These are phyloP conservation scores for Polyommatus iphigenia DNA, from an alignment of 2,888 invertebrate genomes.

Conservation along the genomic window DNA sequence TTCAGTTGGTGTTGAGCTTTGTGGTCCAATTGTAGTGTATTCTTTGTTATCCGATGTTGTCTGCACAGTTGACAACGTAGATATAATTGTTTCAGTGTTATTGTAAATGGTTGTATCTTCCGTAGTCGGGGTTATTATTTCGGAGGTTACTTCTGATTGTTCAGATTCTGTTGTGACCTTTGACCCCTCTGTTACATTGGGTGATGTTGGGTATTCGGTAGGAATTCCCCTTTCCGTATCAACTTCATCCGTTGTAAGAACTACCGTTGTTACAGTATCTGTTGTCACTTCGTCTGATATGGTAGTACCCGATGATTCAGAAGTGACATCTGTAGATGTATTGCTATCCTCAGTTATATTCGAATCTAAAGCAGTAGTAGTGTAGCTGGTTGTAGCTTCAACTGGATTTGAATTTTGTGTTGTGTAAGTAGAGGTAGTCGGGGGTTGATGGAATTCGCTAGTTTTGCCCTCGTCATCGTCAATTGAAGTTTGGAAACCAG, in stretches of 20 bases:
- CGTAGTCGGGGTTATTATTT: background rate
- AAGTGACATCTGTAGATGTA: background rate
- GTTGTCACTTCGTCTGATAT: background rate
- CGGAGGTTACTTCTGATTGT: background rate
- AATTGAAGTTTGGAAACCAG: background rate
- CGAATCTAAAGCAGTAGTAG: slow-evolving; percentile 33
- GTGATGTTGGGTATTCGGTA: background rate
- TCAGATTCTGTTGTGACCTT: background rate
- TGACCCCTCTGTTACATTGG: background rate
- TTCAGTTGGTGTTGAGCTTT: background rate
- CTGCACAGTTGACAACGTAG: background rate
- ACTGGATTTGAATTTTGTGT: background rate
- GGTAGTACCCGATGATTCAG: background rate
- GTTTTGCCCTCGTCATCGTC: slow-evolving; percentile 28
- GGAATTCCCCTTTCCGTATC: background rate
- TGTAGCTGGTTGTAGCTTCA: background rate
- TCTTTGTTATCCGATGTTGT: background rate
- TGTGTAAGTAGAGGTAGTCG: background rate
- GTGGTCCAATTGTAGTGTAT: slow-evolving; percentile 27
- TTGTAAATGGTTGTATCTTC: background rate
- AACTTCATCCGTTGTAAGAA: background rate
- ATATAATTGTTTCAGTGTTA: background rate
- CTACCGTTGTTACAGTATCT: background rate
- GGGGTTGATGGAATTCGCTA: background rate
- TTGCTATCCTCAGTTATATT: background rate